These are phyloP conservation scores for Pantelozetes paolii DNA, from an alignment of 2,888 invertebrate species.

Conservation along the genomic window DNA sequence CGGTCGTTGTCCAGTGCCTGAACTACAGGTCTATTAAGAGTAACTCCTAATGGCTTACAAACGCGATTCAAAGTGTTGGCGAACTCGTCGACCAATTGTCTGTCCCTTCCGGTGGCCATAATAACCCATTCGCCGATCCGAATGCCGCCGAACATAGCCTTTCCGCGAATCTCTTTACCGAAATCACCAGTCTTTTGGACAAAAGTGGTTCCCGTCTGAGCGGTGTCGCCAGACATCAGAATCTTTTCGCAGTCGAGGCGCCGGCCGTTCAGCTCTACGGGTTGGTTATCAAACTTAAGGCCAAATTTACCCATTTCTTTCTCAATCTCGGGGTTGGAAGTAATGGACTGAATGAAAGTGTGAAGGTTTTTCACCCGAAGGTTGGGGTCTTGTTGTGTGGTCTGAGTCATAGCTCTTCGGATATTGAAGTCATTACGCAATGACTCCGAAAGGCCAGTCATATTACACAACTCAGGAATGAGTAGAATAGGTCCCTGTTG, in stretches of 20 bases:
- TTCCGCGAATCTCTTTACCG: constrained; percentile 64
- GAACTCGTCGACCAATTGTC: constrained; percentile 50
- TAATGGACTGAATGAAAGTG: constrained; percentile 40
- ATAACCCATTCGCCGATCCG: constrained; percentile 52
- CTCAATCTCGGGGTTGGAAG: constrained; percentile 50
- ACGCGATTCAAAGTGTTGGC: constrained; percentile 48
- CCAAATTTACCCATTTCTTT: constrained; percentile 68
- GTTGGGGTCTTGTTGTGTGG: constrained; percentile 42
- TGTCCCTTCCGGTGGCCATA: constrained; percentile 49
- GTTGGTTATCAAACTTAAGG: constrained; percentile 62
- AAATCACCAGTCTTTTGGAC: constrained; percentile 67
- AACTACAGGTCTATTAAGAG: not conserved
- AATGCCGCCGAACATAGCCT: constrained; percentile 48
- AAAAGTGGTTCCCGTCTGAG: constrained; percentile 46
- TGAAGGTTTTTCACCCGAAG: constrained; percentile 40
- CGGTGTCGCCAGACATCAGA: constrained; percentile 43
- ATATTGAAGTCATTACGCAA: constrained; percentile 42
- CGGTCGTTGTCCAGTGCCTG: not conserved
- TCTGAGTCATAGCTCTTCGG: constrained; percentile 41
- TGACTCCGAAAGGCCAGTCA: constrained; percentile 45
- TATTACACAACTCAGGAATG: constrained; percentile 45
- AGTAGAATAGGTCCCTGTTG: constrained; percentile 41
- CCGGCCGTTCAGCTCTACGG: constrained; percentile 68
- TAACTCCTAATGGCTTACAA: not conserved
- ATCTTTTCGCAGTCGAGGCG: constrained; percentile 64